Conservation (phyloP, 1,140 invertebrate species). For the Ceratina calcarata region DNA sequence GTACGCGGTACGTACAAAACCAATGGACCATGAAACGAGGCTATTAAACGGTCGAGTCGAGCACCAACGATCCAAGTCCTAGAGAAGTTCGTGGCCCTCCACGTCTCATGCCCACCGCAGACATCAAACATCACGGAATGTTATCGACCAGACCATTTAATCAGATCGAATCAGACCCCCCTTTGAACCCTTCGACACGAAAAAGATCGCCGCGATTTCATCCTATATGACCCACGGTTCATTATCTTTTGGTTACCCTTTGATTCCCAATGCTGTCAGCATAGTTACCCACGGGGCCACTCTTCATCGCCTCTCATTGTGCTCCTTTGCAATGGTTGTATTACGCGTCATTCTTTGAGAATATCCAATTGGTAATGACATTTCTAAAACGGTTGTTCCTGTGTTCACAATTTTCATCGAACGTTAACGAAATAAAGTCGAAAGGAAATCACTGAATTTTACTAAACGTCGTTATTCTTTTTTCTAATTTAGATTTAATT, state of each 20-base stretch:
- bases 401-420: neutral
- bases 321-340: neutral
- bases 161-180: conserved; percentile 23
- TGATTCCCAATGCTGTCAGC: neutral
- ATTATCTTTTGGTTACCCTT: neutral
- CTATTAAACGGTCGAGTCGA: conserved; percentile 73
- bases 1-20: conserved; percentile 50
- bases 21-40: conserved; percentile 73
- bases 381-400: no score
- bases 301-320: neutral
- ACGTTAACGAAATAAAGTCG: neutral
- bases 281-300: neutral
- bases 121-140: conserved; percentile 40
- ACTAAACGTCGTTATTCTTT: neutral
- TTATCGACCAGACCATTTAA: conserved; percentile 44
- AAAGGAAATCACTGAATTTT: neutral
- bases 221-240: neutral
- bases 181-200: neutral
- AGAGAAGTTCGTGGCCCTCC: conserved; percentile 48
- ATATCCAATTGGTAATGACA: neutral
- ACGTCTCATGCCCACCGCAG: conserved; percentile 43
- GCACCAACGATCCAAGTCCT: conserved; percentile 63
- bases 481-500: no score
- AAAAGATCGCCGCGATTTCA: neutral
- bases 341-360: neutral